Evolutionary conservation across 2,797 vertebrate species (phyloP).

Genomic region (Mormyrus hasselquistii): DNA sequence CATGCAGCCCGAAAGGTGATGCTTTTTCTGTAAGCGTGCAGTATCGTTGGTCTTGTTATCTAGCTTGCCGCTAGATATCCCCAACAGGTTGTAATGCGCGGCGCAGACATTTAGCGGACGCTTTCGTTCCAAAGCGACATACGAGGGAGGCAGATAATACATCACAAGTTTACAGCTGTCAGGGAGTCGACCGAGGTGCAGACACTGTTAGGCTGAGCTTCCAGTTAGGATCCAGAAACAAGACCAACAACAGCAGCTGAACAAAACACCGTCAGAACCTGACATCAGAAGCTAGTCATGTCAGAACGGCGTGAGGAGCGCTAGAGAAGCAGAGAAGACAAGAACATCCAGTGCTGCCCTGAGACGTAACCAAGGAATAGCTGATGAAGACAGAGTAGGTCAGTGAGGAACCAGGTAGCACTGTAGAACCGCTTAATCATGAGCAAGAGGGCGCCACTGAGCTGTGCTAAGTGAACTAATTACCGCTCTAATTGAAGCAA

Average conservation of each 20-base stretch:
- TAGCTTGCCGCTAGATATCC: not conserved
- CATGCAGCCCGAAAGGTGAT: not conserved
- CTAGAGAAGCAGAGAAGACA: not conserved
- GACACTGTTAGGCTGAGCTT: not conserved
- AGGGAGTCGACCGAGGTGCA: not conserved
- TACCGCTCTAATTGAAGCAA: not conserved
- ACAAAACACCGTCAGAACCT: not conserved
- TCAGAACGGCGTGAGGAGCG: not conserved
- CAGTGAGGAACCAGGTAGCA: not conserved
- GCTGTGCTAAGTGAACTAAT: not conserved
- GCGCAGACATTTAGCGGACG: not conserved
- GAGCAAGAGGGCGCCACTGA: not conserved
- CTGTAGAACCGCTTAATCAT: not conserved
- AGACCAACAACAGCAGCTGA: not conserved
- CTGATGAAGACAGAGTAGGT: not conserved
- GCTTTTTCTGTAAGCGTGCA: not conserved
- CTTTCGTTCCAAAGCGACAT: not conserved
- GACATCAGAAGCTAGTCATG: not conserved
- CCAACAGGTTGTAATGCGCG: not conserved
- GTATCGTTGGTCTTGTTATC: not conserved
- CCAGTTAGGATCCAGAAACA: not conserved
- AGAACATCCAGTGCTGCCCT: not conserved
- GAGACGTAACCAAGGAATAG: not conserved
- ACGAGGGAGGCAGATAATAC: not conserved
- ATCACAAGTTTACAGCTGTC: not conserved